Evolutionary conservation across 2,113 vertebrate genomes (phyloP), one percentile per base, ranked within the genome.

Genomic region (Urocynchramus pylzowi): DNA sequence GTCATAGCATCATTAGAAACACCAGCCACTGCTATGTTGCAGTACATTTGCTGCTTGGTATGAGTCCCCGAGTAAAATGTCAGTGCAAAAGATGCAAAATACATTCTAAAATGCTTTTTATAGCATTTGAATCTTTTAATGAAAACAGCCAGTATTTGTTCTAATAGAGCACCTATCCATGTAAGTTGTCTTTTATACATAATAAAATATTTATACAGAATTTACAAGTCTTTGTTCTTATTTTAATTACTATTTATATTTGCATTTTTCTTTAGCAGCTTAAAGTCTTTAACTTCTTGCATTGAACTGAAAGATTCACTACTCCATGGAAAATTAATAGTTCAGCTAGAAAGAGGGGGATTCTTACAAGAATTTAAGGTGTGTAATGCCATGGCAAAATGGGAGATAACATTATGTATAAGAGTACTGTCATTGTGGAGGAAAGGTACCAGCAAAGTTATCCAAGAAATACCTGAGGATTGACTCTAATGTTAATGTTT

Each of bases 161-260:
- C 84, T 53, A 54, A 59, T 52, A 70, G 76, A 91, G 65, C 69
- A 73, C 91, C 16, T 94, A 20, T 42, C 47, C 57, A 50, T 95
- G 85, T 95, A 52, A 75, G 82, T 92, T 87, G 85, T 83, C 68
- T 95, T 86, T 96, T 94, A 74, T 65, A 54, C 49, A 35, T 85
- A 97, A 95, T 97, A 96, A 97, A 96, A 92, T 97, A 97, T 96
- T 96, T 96, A 77, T 75, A 78, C 22, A 77, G 67, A 89, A 88
- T 91, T 73, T 87, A 42, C 10, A 70, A 59, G 12, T n/a, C n/a
- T 37, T 78, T 19, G 16, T 73, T 69, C 63, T 77, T 67, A 61
- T 83, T 89, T 94, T 79, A 69, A 87, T 56, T 84, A 18, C 20
- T 83, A 30, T 37, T 31, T 47, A 83, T 73, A 68, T 47, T 67